Conservation (phyloP, 2,888 invertebrate genomes). For the Cistogaster globosa region DNA sequence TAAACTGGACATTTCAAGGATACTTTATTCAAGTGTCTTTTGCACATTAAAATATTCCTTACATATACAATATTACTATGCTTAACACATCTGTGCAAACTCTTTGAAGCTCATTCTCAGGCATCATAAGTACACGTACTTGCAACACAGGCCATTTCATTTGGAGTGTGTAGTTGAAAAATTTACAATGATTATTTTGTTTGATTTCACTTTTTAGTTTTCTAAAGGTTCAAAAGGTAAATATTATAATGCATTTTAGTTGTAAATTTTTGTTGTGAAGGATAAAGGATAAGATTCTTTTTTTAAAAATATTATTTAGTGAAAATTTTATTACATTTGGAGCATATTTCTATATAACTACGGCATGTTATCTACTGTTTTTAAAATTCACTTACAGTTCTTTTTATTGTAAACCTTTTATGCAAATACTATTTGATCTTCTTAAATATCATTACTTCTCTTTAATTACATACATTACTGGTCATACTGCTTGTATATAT, state of each 20-base stretch:
- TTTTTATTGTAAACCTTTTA: background rate
- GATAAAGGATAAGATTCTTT: constrained; percentile 14
- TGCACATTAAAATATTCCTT: background rate
- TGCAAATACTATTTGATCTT: constrained; percentile 9
- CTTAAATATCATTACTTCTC: no score
- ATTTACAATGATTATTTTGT: background rate
- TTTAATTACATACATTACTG: no score
- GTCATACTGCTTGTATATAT: no score
- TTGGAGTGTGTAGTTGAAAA: background rate
- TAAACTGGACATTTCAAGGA: constrained; percentile 8
- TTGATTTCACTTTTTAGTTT: no score
- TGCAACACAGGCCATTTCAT: background rate
- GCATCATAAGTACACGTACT: background rate
- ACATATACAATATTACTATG: background rate
- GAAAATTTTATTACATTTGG: no score
- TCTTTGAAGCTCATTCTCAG: background rate
- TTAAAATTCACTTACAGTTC: constrained; percentile 28
- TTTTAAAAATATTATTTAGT: background rate
- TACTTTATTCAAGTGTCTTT: no score
- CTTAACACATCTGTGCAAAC: constrained; percentile 9
- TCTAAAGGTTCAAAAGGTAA: no score
- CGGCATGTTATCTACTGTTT: background rate
- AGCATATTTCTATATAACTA: no score
- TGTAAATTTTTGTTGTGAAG: background rate
- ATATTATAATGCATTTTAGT: background rate